Base-by-base conservation (phyloP, 2,888 invertebrate genomes). In the Mesopsocus fuscifrons region DNA sequence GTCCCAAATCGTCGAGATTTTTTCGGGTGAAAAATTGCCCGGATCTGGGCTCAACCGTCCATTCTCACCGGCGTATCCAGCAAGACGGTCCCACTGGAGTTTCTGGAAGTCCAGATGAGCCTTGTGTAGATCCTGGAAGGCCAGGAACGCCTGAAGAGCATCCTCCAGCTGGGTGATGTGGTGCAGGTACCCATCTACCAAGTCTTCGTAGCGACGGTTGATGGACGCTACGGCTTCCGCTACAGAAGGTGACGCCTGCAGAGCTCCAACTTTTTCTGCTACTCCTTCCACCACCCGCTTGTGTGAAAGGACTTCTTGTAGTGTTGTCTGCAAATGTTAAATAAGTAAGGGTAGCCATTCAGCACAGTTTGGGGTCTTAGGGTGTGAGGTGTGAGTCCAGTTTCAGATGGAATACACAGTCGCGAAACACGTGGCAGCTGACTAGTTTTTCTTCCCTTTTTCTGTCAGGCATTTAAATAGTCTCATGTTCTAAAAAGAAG, bases 231-330 rank as follows among this genome's bases (percentile, higher is more conserved):
- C 72, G 16, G 74, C 77, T 18, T 72, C 66, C 49, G 74, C 68
- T 50, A 83, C 63, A 15, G 48, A 44, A 34, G 67, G 69, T 49
- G 74, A 66, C 41, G 75, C 67, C 2, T 79, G 69, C 9, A 78
- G 58, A 15, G 69, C 70, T 50, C 78, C 75, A 0, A 88, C 87
- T 59, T 91, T 92, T 55, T 91, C 91, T 5, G 80, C 79, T 2
- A 92, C 77, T 3, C 81, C 78, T 63, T 94, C 92, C 33, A 94
- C 77, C 3, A 91, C 77, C 50, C 89, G 69, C 58, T 91, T 91
- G 56, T 94, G 85, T 0, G 89, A 81, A 45, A 77, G 65, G 18
- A 91, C 84, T 62, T 95, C 94, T 64, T 94, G 91, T 43, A 84
- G 70, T 38, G 78, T 67, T 0, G 84, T 79, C 69, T 72, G 52